A percentile compares a stretch with the other conserved stretches of the same genome.
Conservation (phyloP, 2,888 invertebrate species). For the Tortricodes alternella region DNA sequence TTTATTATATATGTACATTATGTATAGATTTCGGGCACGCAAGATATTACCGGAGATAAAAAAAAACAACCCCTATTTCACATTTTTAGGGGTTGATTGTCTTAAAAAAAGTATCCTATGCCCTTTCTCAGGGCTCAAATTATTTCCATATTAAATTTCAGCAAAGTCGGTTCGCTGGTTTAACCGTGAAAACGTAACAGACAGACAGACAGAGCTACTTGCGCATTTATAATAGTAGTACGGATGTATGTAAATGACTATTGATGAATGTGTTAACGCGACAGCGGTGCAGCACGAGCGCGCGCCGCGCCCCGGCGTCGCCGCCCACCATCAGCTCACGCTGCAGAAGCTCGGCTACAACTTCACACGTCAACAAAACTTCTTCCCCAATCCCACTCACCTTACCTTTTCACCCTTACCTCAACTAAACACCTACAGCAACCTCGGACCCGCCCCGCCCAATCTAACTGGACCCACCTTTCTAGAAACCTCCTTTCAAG, state of each 20-base stretch:
- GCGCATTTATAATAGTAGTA: not conserved
- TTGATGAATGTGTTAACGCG: slow-evolving; percentile 8
- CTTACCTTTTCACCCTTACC: slow-evolving; percentile 56
- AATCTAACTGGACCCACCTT: slow-evolving; percentile 47
- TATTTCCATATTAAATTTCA: no score
- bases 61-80: no score
- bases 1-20: no score
- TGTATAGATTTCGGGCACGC: no score
- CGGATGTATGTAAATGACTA: not conserved
- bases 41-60: no score
- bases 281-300: slow-evolving; percentile 96
- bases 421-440: slow-evolving; percentile 52
- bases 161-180: no score
- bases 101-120: no score
- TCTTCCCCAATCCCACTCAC: slow-evolving; percentile 50
- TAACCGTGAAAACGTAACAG: no score
- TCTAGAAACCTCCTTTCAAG: slow-evolving; percentile 59
- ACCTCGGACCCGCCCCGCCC: slow-evolving; percentile 51
- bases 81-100: no score
- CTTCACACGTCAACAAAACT: slow-evolving; percentile 57
- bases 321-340: slow-evolving; percentile 68
- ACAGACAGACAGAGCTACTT: no score
- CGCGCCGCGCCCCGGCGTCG: slow-evolving; percentile 85
- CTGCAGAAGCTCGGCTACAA: slow-evolving; percentile 74
- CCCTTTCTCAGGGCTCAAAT: no score